Evolutionary conservation across 2,888 invertebrate genomes (phyloP).

Genomic region (Gerosis bhagava): DNA sequence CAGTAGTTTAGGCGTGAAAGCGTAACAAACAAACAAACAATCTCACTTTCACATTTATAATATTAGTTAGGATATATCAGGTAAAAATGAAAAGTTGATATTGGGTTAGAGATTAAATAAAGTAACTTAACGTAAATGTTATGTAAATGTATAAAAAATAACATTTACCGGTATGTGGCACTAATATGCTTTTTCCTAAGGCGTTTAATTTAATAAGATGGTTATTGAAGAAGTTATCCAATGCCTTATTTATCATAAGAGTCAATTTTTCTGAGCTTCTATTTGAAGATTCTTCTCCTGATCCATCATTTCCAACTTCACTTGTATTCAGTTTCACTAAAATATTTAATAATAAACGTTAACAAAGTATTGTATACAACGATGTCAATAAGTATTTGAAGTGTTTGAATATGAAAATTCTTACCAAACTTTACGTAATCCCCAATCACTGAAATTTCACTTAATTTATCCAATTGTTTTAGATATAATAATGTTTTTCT

Average conservation of each 20-base stretch:
- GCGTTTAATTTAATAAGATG: conserved; percentile 73
- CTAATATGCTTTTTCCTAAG: conserved; percentile 55
- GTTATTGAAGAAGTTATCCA: conserved; percentile 81
- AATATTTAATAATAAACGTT: neutral
- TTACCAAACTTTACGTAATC: conserved; percentile 80
- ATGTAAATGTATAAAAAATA: no score
- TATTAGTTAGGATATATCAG: no score
- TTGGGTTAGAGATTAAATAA: no score
- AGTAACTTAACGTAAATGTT: no score
- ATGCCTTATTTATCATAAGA: conserved; percentile 72
- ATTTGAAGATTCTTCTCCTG: conserved; percentile 16
- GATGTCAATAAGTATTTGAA: neutral
- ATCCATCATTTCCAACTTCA: conserved; percentile 32
- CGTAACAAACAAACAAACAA: no score
- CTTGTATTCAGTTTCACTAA: conserved; percentile 2
- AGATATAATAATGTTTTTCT: conserved; percentile 81
- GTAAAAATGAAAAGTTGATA: no score
- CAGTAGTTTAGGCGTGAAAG: no score
- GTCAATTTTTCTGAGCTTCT: conserved; percentile 55
- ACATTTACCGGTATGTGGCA: conserved; percentile 58
- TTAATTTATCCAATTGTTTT: conserved; percentile 74
- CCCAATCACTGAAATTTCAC: conserved; percentile 80
- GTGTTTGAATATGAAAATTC: conserved; percentile 21
- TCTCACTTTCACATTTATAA: no score
- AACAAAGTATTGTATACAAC: neutral